phyloP scores from a whole-genome alignment of 1,140 invertebrate species.

The Macrostomum lignano region DNA sequence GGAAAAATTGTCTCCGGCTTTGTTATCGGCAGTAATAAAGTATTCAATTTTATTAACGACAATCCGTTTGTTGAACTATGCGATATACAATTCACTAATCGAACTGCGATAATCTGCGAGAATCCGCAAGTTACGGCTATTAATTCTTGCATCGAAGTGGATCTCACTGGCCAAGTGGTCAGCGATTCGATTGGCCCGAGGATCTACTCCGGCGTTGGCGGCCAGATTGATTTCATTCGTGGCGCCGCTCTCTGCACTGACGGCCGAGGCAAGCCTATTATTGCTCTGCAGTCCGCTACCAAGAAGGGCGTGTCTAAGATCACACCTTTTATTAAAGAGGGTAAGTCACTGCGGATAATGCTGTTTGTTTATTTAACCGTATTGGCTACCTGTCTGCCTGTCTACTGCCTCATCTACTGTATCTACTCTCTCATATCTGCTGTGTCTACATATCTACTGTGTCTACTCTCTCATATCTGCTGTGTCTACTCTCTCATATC shows the following conservation, averaged over 20 bases:
- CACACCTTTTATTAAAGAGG: conserved; percentile 29
- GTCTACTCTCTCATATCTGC: too few relatives aligned
- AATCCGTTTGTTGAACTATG: conserved; percentile 55
- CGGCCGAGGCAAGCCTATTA: conserved; percentile 62
- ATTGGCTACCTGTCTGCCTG: too few relatives aligned
- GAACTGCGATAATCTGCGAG: too few relatives aligned
- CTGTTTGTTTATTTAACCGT: too few relatives aligned
- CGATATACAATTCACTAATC: conserved; percentile 6
- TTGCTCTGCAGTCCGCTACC: conserved; percentile 58
- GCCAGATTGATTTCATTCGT: conserved; percentile 75
- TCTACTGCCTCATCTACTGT: too few relatives aligned
- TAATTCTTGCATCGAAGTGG: conserved; percentile 78
- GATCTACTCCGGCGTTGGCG: conserved; percentile 66
- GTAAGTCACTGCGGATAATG: too few relatives aligned
- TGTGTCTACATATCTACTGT: too few relatives aligned
- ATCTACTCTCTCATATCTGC: too few relatives aligned
- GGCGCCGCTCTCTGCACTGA: conserved; percentile 65
- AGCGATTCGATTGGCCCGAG: conserved; percentile 66
- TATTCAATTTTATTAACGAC: conserved; percentile 69
- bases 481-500: too few relatives aligned
- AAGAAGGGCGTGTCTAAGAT: conserved; percentile 64
- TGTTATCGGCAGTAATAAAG: conserved; percentile 47
- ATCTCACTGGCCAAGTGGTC: conserved; percentile 65
- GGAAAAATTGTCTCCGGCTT: conserved; percentile 63
- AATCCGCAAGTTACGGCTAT: conserved; percentile 74